Evolutionary conservation across 2,888 invertebrate genomes (phyloP).

Genomic region (Ophion obscuratus): DNA sequence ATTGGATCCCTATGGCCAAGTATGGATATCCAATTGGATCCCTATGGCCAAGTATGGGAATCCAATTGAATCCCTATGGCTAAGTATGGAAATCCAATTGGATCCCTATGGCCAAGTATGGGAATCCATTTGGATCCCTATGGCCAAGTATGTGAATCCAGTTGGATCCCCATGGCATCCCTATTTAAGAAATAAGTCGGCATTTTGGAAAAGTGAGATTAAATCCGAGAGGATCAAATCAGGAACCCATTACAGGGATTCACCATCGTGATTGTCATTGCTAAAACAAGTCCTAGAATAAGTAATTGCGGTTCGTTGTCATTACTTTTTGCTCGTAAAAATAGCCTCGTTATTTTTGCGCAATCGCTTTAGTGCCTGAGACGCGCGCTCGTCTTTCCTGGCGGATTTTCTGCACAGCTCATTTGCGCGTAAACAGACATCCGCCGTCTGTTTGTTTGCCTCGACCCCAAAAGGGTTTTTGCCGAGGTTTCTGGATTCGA

Average conservation of each 20-base stretch:
- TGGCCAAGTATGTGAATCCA: too few species aligned
- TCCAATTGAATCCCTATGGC: too few species aligned
- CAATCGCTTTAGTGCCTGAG: background rate
- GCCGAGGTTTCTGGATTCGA: slow-evolving; percentile 46
- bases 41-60: too few species aligned
- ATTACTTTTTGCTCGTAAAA: background rate
- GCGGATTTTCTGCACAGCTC: background rate
- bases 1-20: too few species aligned
- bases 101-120: too few species aligned
- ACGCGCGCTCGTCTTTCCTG: background rate
- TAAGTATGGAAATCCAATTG: too few species aligned
- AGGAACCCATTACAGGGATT: background rate
- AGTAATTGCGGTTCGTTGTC: background rate
- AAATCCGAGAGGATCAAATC: background rate
- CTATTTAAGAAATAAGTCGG: background rate
- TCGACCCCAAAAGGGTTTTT: slow-evolving; percentile 25
- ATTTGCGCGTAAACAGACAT: slow-evolving; percentile 33
- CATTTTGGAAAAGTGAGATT: background rate
- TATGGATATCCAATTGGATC: too few species aligned
- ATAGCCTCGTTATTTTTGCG: background rate
- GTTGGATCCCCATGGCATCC: too few species aligned
- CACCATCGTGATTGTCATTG: background rate
- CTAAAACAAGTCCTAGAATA: background rate
- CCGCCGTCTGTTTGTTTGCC: slow-evolving; percentile 43
- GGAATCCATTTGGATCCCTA: too few species aligned